Evolutionary conservation across 2,797 vertebrate genomes (phyloP), one percentile per base, ranked within the genome.

Genomic region (Acropternis orthonyx): DNA sequence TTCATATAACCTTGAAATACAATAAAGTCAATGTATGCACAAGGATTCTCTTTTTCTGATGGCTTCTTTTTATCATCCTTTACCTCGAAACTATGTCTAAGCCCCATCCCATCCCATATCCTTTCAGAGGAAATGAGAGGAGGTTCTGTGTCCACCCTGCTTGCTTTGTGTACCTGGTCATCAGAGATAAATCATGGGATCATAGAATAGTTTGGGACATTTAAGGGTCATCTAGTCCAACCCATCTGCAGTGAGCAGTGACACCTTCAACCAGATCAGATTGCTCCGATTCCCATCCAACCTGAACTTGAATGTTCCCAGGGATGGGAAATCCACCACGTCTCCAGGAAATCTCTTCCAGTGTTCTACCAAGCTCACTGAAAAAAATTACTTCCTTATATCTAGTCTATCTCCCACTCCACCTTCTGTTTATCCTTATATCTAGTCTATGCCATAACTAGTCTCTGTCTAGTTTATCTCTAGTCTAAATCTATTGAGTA

Each of bases 1-100:
- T 97, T 92, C 92, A 92, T 96, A 92, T 94, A 96, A 97, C 96
- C 97, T 97, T 97, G 97, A 96, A 96, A 95, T 90, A 66, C 37
- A 94, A 55, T 84, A 92, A 96, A 90, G 96, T 97, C 95, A 96
- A 96, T 96, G 83, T 92, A 96, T 96, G 94, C 96, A 68, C 63
- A 94, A 52, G 59, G 63, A 88, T 94, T 94, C 69, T 88, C 39
- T 93, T 71, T 92, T 84, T 85, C 58, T 88, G 30, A 48, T 58
- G 39, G 43, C 46, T 90, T 44, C 27, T 51, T 20, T 63, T 67
- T 92, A 46, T 59, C 34, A 73, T n/a, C 28, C 46, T 87, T 91
- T 94, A 82, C n/a, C 37, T 74, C 39, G 28, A 72, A 82, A 69
- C 54, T 44, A 6, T n/a, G 14, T 36, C 44, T 62, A 75, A 67